Base-by-base conservation (phyloP, 2,888 invertebrate genomes). In the Neocrepidodera transversa region DNA sequence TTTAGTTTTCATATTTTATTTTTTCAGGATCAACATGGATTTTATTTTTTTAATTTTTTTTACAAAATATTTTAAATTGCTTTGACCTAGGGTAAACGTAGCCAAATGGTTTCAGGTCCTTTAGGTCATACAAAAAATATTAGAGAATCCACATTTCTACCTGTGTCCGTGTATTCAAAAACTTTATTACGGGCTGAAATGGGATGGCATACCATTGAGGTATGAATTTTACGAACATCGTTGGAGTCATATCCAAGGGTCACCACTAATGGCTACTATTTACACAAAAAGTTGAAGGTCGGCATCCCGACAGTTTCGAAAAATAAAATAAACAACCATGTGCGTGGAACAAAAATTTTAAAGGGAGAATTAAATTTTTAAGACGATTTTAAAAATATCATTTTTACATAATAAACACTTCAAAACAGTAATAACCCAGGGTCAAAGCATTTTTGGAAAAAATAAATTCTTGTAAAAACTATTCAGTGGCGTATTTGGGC, bases 201-300 rank as follows among this genome's bases (percentile, higher is more conserved):
- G 23, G 54, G 45, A 45, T 47, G 54, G 26, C 8, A 35, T 23
- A 36, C 53, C 53, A 53, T 52, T 52, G 36, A 28, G 30, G 40
- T 60, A 36, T 56, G 47, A 52, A 52, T 48, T 59, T 50, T 52
- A 57, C 51, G 62, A 64, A 64, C 64, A 60, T 56, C 62, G 64
- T 62, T 53, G n/a, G 53, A 64, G 62, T 64, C 62, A 64, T n/a
- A n/a, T 47, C 54, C 53, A 55, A 60, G 58, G 62, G 64, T 62
- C 62, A 58, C 52, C 51, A 45, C 50, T 54, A 60, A 48, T 54
- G 49, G 60, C 51, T 45, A 56, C 52, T 63, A 47, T 63, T 60
- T 60, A 60, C 60, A 63, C 57, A 63, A 63, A 58, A 60, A 58
- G 63, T 63, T 63, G 63, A 63, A 63, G 63, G 63, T 54, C 55